Evolutionary conservation across 2,797 vertebrate genomes (phyloP), one percentile per base, ranked within the genome.

Genomic region (Gouania willdenowi): DNA sequence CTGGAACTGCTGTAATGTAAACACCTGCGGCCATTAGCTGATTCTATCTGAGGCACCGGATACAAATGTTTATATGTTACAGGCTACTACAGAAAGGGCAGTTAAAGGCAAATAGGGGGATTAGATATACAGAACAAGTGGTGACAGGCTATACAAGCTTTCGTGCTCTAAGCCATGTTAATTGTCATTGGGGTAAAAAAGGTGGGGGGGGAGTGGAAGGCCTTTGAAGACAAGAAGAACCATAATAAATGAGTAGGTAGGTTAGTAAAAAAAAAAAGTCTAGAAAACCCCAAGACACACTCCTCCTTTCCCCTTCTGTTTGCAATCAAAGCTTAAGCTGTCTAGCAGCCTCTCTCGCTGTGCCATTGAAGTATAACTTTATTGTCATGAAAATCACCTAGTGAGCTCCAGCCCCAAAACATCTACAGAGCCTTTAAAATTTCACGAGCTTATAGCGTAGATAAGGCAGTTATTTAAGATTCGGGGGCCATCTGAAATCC

Each of bases 11-110:
- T 41, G 62, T 75, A 81, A 79, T 74, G 75, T 85, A 87, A 89
- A 87, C 86, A 88, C 77, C 81, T 83, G 77, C 60, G 46, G 84
- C 84, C 77, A 87, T 87, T 86, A 77, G 65, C 68, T 77, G 81
- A 81, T 82, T 83, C 77, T 72, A 84, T 83, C 82, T 61, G 55
- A 77, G 71, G 69, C 63, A 71, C 69, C 63, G 73, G 78, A 86
- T 82, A 82, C 68, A 74, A 62, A 50, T 86, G 83, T 89, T 86
- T 86, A 87, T 71, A 80, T 75, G 76, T 74, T 73, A 67, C 71
- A 78, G 67, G 59, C 72, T 77, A 77, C 79, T 68, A 77, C 76
- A 83, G 78, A 87, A 78, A 80, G 71, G 53, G 67, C 41, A 75
- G 77, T 81, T 85, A 71, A 82, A 77, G 79, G 72, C 58, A 80